Conservation (phyloP, 2,797 vertebrate species). For the Denticeps clupeoides region DNA sequence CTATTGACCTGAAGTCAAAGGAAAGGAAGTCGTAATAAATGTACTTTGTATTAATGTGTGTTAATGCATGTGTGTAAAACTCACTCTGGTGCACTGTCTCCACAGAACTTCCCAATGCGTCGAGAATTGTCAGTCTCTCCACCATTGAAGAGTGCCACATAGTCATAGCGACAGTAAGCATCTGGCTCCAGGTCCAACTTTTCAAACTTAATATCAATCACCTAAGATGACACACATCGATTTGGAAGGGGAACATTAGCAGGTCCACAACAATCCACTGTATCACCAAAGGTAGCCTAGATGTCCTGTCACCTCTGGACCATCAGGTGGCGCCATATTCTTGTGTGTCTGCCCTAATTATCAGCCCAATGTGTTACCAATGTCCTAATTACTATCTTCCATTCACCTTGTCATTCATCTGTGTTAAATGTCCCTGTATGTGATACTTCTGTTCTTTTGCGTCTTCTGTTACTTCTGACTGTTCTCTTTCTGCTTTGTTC, state of each 20-base stretch:
- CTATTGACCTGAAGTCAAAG: constrained; percentile 47
- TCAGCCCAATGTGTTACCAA: no score
- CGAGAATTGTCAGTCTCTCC: constrained; percentile 65
- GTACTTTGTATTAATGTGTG: neutral
- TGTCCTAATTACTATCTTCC: no score
- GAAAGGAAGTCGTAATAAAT: constrained; percentile 20
- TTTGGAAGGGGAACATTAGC: neutral
- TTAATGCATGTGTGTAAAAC: constrained; percentile 19
- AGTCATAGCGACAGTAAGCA: constrained; percentile 82
- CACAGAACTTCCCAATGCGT: constrained; percentile 78
- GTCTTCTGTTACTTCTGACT: no score
- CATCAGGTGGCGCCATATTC: no score
- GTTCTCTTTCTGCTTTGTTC: no score
- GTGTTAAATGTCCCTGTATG: no score
- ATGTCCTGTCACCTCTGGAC: no score
- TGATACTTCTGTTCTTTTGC: no score
- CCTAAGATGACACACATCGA: constrained; percentile 43
- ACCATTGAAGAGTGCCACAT: constrained; percentile 79
- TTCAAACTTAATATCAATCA: constrained; percentile 73
- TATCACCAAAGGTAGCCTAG: no score
- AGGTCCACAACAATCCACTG: no score
- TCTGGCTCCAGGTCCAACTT: constrained; percentile 81
- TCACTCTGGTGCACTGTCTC: constrained; percentile 68
- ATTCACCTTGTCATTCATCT: no score
- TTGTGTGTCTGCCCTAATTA: no score